Percentiles rank a stretch among this genome's conserved stretches.
Evolutionary conservation across 2,888 invertebrate species (phyloP).

Genomic region (Agonopterix subpropinquella): DNA sequence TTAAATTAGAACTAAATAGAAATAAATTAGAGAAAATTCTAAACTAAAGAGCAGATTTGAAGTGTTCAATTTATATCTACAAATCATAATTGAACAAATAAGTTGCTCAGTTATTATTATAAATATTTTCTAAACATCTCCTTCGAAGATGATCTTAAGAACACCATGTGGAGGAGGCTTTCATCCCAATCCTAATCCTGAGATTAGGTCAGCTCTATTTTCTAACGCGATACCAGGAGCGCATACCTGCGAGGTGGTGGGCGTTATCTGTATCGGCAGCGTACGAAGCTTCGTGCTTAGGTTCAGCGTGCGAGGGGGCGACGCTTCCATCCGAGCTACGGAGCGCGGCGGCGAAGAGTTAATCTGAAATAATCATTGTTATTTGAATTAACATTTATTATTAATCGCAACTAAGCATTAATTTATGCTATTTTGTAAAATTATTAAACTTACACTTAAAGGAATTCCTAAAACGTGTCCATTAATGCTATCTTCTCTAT

Average conservation of each 20-base stretch:
- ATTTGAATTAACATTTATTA: too few relatives aligned
- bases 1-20: too few relatives aligned
- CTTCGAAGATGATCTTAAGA: too few relatives aligned
- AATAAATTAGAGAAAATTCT: too few relatives aligned
- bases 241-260: constrained; percentile 55
- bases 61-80: too few relatives aligned
- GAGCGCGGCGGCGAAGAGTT: constrained; percentile 51
- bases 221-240: constrained; percentile 54
- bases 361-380: constrained; percentile 37
- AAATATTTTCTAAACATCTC: too few relatives aligned
- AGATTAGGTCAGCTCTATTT: constrained; percentile 62
- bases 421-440: too few relatives aligned
- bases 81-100: too few relatives aligned
- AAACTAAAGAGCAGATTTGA: too few relatives aligned
- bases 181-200: constrained; percentile 38
- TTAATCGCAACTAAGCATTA: too few relatives aligned
- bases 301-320: constrained; percentile 56
- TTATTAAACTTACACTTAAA: constrained; percentile 53
- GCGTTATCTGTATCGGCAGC: constrained; percentile 39
- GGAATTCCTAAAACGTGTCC: constrained; percentile 65
- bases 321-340: constrained; percentile 39
- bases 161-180: not conserved
- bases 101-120: too few relatives aligned
- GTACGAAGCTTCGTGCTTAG: constrained; percentile 62
- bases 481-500: constrained; percentile 49